Evolutionary conservation across 1,140 invertebrate genomes (phyloP), one percentile per base, ranked within the genome.

Genomic region (Hydropsyche tenuis): DNA sequence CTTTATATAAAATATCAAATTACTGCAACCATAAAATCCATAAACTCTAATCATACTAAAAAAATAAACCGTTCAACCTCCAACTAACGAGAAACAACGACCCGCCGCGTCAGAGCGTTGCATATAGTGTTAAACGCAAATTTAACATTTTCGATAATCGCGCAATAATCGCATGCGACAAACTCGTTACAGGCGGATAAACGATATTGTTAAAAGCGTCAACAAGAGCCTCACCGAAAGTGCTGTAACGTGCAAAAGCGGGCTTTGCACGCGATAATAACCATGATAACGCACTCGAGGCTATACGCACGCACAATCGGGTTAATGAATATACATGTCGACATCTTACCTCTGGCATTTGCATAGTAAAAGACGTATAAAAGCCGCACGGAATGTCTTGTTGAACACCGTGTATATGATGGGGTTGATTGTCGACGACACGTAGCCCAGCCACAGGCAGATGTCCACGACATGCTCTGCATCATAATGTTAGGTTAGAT

Each of bases 341-440:
- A 22, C 80, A 53, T 53, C 81, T 83, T 85, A 92, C 91, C 90
- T 89, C 77, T 89, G 88, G 80, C 91, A 94, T 79, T 89, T 90
- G 84, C 93, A 94, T 63, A 89, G 87, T 4, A 95, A 81, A 6
- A 95, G 85, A 51, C 92, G 86, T 27, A 94, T 88, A 80, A 96
- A 96, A 7, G 94, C 93, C 9, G 92, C 90, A 51, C 94, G 85
- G 83, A 96, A 96, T 1, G 92, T 94, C 68, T 88, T 88, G 82
- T 96, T 96, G 86, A 96, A 96, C 23, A 95, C 88, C 0, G 95
- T 96, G 82, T 96, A 96, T 79, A 96, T 93, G 72, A 93, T 89
- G 1, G 92, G 92, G 81, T 94, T 94, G 79, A 94, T 93, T 23
- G 92, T 95, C 0, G 93, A 95, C 16, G 93, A 95, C 43, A 94